Percentiles rank a stretch among this genome's conserved stretches.
phyloP scores from a whole-genome alignment of 2,113 vertebrate species.

The Xenopus borealis region DNA sequence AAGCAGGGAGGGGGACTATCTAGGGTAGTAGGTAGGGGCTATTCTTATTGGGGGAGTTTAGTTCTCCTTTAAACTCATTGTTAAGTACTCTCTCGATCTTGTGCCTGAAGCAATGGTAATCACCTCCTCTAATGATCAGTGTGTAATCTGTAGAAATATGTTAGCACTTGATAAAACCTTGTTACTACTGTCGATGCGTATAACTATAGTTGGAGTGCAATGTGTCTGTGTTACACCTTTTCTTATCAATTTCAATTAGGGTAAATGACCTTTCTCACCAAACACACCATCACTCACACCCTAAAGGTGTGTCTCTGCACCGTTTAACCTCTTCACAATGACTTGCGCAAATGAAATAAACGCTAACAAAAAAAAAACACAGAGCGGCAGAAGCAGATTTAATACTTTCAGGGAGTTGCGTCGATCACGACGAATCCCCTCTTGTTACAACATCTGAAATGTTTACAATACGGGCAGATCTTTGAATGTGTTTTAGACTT shows the following conservation, averaged over 20 bases:
- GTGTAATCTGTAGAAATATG: too few species aligned
- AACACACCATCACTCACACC: neutral
- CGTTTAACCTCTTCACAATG: neutral
- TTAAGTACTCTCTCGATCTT: too few species aligned
- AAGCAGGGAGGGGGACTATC: too few species aligned
- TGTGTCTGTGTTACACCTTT: neutral
- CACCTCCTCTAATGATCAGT: too few species aligned
- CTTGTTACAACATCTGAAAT: neutral
- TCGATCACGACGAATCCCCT: neutral
- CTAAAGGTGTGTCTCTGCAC: neutral
- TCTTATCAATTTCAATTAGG: constrained; percentile 16
- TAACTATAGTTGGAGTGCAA: neutral
- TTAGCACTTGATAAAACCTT: too few species aligned
- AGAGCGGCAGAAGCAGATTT: neutral
- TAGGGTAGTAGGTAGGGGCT: too few species aligned
- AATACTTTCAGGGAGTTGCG: neutral
- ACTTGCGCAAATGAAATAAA: neutral
- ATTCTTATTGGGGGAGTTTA: too few species aligned
- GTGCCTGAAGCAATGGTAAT: too few species aligned
- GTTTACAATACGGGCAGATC: neutral
- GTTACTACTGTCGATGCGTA: neutral
- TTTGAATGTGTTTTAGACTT: neutral
- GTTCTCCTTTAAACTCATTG: too few species aligned
- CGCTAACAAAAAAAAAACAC: constrained; percentile 8
- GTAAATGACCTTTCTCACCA: constrained; percentile 7